phyloP scores from a whole-genome alignment of 2,888 invertebrate species.

The Oithona nana region DNA sequence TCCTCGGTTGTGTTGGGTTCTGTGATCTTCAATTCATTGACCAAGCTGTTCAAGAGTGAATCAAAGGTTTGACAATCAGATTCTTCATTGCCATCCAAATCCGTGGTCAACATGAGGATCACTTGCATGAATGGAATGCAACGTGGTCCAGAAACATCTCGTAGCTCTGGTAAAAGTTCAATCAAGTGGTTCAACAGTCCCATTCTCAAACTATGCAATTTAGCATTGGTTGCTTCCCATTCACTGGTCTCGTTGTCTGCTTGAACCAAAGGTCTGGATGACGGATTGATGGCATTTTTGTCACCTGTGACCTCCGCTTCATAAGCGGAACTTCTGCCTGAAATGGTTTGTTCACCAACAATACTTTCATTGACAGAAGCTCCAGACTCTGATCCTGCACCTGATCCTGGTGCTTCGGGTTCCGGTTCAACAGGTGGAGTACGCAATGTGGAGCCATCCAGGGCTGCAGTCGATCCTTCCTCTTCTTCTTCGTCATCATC shows the following conservation, averaged over 20 bases:
- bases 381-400: conserved; percentile 62
- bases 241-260: conserved; percentile 22
- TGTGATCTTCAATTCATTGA: conserved; percentile 31
- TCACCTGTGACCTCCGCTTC: conserved; percentile 20
- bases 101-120: conserved; percentile 65
- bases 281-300: background rate
- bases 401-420: background rate
- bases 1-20: conserved; percentile 20
- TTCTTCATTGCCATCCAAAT: conserved; percentile 66
- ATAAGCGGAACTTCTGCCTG: conserved; percentile 18
- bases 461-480: conserved; percentile 84
- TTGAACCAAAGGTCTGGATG: conserved; percentile 20
- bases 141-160: conserved; percentile 57
- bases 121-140: conserved; percentile 84
- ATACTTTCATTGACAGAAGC: conserved; percentile 61
- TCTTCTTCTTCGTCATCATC: conserved; percentile 39
- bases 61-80: conserved; percentile 57
- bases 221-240: conserved; percentile 19
- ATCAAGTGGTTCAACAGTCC: conserved; percentile 53
- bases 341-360: conserved; percentile 15
- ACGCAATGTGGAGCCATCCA: conserved; percentile 69
- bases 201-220: conserved; percentile 44
- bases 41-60: conserved; percentile 48
- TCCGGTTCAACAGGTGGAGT: conserved; percentile 51
- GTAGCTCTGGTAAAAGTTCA: conserved; percentile 52